Percentiles rank a stretch among this genome's conserved stretches.
Conservation (phyloP, 2,888 invertebrate genomes). For the Acleris emargana region DNA sequence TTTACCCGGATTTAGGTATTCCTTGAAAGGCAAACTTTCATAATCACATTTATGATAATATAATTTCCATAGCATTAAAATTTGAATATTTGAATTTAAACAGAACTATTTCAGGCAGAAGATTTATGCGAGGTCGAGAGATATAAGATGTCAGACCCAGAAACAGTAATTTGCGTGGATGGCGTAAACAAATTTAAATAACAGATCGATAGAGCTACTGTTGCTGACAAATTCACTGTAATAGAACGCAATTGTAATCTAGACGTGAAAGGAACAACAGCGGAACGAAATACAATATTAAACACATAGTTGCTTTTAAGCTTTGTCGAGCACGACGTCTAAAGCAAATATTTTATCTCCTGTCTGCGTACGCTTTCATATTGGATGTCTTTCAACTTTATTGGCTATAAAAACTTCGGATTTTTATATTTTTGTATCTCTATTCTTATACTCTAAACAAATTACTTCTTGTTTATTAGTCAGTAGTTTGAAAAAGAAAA, state of each 20-base stretch:
- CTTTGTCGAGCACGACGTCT: constrained; percentile 14
- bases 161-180: constrained; percentile 22
- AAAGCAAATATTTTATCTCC: constrained; percentile 29
- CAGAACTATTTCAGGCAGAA: constrained; percentile 31
- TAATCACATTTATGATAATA: constrained; percentile 26
- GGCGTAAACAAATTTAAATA: constrained; percentile 20
- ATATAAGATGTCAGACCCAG: constrained; percentile 22
- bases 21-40: constrained; percentile 13
- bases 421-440: neutral
- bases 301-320: constrained; percentile 17
- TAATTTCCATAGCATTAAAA: constrained; percentile 23
- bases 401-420: constrained; percentile 17
- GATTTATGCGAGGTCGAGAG: constrained; percentile 25
- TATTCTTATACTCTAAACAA: neutral
- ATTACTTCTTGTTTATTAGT: too few relatives aligned
- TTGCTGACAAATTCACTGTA: neutral
- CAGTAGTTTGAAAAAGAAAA: too few relatives aligned
- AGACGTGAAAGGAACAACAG: constrained; percentile 5
- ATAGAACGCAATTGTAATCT: constrained; percentile 2
- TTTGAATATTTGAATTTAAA: constrained; percentile 26
- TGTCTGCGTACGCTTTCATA: constrained; percentile 11
- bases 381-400: constrained; percentile 16
- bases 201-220: neutral
- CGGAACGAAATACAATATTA: constrained; percentile 14
- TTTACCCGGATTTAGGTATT: neutral